These are phyloP conservation scores for Xylocampa areola DNA, from an alignment of 2,888 invertebrate genomes.

Conservation along the genomic window DNA sequence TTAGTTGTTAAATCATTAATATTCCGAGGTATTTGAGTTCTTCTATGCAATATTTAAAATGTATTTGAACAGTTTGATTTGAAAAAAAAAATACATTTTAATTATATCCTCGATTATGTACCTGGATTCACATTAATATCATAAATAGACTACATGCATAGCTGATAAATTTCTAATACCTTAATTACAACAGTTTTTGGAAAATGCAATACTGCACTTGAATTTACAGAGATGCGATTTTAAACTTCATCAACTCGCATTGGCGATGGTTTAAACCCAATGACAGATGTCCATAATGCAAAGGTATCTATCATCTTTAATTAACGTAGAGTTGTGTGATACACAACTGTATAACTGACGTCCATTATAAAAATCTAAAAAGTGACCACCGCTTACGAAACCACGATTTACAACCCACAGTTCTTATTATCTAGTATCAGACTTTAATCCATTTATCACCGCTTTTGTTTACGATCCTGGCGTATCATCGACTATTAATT, in stretches of 20 bases:
- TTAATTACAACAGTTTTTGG: too few relatives aligned
- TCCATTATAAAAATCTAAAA: constrained; percentile 64
- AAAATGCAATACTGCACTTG: background rate
- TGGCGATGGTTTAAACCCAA: constrained; percentile 24
- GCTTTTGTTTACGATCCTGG: constrained; percentile 89
- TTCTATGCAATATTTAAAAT: constrained; percentile 1
- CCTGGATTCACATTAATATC: too few relatives aligned
- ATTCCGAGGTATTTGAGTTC: constrained; percentile 28
- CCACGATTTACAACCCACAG: constrained; percentile 86
- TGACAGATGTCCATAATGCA: constrained; percentile 18
- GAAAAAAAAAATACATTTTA: too few relatives aligned
- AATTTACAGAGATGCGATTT: background rate
- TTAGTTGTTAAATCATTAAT: constrained; percentile 48
- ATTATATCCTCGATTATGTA: too few relatives aligned
- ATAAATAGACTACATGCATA: too few relatives aligned
- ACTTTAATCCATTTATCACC: constrained; percentile 88
- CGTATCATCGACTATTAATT: constrained; percentile 90
- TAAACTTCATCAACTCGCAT: constrained; percentile 4
- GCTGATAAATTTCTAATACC: too few relatives aligned
- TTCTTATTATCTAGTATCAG: constrained; percentile 87
- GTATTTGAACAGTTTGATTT: background rate
- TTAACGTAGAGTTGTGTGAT: constrained; percentile 32
- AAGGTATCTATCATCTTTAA: constrained; percentile 15
- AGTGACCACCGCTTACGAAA: constrained; percentile 85
- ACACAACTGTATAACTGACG: constrained; percentile 60